phyloP scores from a whole-genome alignment of 1,140 invertebrate species.

The Pinna nobilis region DNA sequence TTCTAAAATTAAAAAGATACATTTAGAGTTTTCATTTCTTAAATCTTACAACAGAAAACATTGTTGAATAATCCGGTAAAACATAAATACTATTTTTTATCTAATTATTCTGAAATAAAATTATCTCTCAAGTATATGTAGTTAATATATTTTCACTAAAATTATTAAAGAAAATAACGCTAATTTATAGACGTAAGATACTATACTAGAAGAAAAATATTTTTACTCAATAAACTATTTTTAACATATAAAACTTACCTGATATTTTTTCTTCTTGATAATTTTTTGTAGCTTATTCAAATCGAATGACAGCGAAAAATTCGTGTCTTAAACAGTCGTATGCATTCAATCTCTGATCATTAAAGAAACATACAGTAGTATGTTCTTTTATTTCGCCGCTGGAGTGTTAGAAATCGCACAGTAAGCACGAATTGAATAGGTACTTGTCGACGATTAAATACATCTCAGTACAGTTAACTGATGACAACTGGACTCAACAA shows the following conservation, averaged over 20 bases:
- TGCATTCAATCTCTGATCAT: not conserved
- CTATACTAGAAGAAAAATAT: no score
- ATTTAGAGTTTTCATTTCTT: not conserved
- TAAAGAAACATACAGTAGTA: not conserved
- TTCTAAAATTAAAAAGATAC: not conserved
- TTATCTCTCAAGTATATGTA: not conserved
- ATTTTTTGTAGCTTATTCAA: not conserved
- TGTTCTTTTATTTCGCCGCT: not conserved
- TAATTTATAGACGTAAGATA: no score
- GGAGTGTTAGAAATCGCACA: not conserved
- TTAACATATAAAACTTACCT: not conserved
- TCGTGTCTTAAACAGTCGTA: not conserved
- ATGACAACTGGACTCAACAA: no score
- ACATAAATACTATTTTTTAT: not conserved
- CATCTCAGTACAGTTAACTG: no score
- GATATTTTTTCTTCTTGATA: not conserved
- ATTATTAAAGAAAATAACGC: no score
- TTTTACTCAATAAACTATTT: no score
- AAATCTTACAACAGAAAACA: not conserved
- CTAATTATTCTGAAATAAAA: not conserved
- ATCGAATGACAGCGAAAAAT: not conserved
- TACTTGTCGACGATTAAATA: no score
- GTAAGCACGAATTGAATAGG: not conserved
- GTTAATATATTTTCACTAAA: no score
- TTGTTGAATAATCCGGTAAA: not conserved